A percentile compares a stretch with the other conserved stretches of the same genome.
phyloP scores from a whole-genome alignment of 2,113 vertebrate species.

The Martes martes region DNA sequence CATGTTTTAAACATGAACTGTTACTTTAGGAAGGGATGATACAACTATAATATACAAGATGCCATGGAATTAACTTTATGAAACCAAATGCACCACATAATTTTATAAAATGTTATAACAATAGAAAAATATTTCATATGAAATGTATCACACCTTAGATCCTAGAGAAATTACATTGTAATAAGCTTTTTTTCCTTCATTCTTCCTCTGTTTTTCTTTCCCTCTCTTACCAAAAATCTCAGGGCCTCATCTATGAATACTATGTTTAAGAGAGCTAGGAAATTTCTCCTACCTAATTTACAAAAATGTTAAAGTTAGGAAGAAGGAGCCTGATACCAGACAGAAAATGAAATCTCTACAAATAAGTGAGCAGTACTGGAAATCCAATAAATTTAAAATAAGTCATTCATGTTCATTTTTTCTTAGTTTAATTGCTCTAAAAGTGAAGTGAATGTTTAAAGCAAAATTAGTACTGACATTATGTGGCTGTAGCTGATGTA shows the following conservation, averaged over 20 bases:
- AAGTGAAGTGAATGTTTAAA: not conserved
- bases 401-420: not conserved
- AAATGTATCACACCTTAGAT: not conserved
- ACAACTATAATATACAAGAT: not conserved
- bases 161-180: not conserved
- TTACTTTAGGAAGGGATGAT: not conserved
- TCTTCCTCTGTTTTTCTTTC: not conserved
- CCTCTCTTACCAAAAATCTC: not conserved
- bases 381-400: not conserved
- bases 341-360: not conserved
- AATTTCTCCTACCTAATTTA: not conserved
- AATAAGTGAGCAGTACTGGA: not conserved
- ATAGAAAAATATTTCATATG: not conserved
- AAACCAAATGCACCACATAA: not conserved
- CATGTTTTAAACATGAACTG: not conserved
- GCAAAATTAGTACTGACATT: not conserved
- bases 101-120: not conserved
- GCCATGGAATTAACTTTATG: not conserved
- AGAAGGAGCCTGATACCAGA: not conserved
- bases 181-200: not conserved
- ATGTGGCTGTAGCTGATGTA: not conserved
- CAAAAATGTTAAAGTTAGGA: not conserved
- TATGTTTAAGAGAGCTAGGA: not conserved
- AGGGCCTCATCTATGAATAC: not conserved
- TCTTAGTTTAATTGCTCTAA: not conserved